A percentile compares a stretch with the other conserved stretches of the same genome.
phyloP scores from a whole-genome alignment of 2,113 vertebrate species.

The Hippocampus barbouri region DNA sequence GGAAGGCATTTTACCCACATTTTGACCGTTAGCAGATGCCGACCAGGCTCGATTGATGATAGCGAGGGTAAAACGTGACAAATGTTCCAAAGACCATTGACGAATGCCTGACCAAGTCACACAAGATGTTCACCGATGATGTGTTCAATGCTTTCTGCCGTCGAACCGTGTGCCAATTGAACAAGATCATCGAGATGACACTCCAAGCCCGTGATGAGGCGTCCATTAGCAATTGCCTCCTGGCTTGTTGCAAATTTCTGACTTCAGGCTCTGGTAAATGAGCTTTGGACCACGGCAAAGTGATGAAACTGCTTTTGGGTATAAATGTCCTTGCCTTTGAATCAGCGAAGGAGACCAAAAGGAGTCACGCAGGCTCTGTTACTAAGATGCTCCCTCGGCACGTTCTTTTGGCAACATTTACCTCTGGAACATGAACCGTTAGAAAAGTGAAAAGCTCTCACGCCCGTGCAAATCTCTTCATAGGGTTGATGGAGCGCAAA shows the following conservation, averaged over 20 bases:
- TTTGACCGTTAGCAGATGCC: neutral
- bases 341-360: constrained; percentile 11
- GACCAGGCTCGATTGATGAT: neutral
- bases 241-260: neutral
- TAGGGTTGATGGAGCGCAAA: constrained; percentile 12
- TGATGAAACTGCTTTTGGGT: neutral
- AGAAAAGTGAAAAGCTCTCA: constrained; percentile 27
- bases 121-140: no score
- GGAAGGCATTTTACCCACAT: neutral
- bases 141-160: no score
- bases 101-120: no score
- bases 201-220: no score
- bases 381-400: constrained; percentile 9
- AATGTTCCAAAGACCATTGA: no score
- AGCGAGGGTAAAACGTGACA: neutral
- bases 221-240: neutral
- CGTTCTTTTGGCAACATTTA: constrained; percentile 22
- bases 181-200: no score
- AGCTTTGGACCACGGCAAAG: constrained; percentile 1
- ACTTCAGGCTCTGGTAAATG: neutral
- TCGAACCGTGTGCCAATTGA: no score
- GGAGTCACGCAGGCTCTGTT: constrained; percentile 1
- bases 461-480: constrained; percentile 44
- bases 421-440: constrained; percentile 32
- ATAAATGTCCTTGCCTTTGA: neutral